These are phyloP conservation scores for Acanthoscelides obtectus DNA, from an alignment of 2,888 invertebrate genomes.

Conservation along the genomic window DNA sequence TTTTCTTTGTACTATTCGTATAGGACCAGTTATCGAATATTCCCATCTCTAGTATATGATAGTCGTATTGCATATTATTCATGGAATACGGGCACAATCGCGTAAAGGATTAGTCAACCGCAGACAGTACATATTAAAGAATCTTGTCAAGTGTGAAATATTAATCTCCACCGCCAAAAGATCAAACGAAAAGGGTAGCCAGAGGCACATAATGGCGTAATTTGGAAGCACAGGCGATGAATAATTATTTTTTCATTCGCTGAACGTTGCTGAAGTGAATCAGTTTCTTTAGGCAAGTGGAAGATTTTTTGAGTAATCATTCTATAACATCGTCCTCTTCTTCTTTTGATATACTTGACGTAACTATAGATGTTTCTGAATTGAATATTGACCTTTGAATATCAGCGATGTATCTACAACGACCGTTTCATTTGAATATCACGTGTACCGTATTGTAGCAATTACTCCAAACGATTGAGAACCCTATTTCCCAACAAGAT, in stretches of 20 bases:
- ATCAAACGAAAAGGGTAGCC: not conserved
- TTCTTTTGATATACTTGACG: too few relatives aligned
- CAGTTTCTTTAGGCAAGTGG: not conserved
- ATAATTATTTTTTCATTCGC: not conserved
- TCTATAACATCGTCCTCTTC: too few relatives aligned
- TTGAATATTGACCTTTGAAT: too few relatives aligned
- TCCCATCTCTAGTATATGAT: not conserved
- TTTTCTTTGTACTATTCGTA: too few relatives aligned
- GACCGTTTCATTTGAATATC: too few relatives aligned
- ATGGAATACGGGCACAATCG: not conserved
- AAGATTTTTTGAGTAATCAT: not conserved
- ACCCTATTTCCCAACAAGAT: too few relatives aligned
- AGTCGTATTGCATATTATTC: not conserved
- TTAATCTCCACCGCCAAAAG: slow-evolving; percentile 14
- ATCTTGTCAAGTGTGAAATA: slow-evolving; percentile 17
- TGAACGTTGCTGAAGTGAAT: not conserved
- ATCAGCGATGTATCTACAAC: too few relatives aligned
- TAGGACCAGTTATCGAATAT: too few relatives aligned
- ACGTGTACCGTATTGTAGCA: too few relatives aligned
- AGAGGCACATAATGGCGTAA: not conserved
- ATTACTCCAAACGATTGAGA: too few relatives aligned
- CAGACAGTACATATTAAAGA: slow-evolving; percentile 15
- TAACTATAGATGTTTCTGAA: too few relatives aligned
- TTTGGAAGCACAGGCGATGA: not conserved
- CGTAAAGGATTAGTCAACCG: slow-evolving; percentile 13